A percentile compares a stretch with the other conserved stretches of the same genome.
These are phyloP conservation scores for Aphelocoma coerulescens DNA, from an alignment of 2,113 vertebrate genomes.

Conservation along the genomic window DNA sequence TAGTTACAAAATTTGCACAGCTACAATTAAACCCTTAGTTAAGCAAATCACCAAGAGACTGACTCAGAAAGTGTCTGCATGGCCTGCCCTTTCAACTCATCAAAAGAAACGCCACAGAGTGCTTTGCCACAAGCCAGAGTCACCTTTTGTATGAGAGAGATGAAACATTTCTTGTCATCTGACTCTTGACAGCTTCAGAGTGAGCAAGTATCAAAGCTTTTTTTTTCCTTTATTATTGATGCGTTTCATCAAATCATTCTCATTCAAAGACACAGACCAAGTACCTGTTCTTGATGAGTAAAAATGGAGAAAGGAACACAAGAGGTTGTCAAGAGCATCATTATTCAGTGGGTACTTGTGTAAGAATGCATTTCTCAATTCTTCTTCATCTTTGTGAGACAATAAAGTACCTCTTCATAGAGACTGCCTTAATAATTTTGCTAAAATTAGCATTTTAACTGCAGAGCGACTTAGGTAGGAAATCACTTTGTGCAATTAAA, in stretches of 20 bases:
- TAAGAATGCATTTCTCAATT: neutral
- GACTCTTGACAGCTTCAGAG: neutral
- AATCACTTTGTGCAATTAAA: neutral
- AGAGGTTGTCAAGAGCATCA: neutral
- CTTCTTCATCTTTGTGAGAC: neutral
- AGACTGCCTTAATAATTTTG: neutral
- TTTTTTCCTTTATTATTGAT: neutral
- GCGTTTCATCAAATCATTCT: neutral
- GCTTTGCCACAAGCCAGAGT: neutral
- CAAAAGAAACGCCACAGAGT: neutral
- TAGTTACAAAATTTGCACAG: neutral
- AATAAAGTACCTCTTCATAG: neutral
- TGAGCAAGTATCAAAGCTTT: neutral
- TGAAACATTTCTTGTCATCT: neutral
- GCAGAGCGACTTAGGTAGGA: neutral
- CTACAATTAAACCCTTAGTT: conserved; percentile 5
- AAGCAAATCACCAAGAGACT: neutral
- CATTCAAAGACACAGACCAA: neutral
- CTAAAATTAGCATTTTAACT: neutral
- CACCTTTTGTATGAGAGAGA: neutral
- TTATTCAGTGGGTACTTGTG: neutral
- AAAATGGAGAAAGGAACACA: neutral
- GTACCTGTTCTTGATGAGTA: neutral
- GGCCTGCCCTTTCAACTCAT: neutral
- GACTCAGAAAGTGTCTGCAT: conserved; percentile 6